Percentiles rank a stretch among this genome's conserved stretches.
Evolutionary conservation across 2,888 invertebrate genomes (phyloP).

Genomic region (Phortica okadai): DNA sequence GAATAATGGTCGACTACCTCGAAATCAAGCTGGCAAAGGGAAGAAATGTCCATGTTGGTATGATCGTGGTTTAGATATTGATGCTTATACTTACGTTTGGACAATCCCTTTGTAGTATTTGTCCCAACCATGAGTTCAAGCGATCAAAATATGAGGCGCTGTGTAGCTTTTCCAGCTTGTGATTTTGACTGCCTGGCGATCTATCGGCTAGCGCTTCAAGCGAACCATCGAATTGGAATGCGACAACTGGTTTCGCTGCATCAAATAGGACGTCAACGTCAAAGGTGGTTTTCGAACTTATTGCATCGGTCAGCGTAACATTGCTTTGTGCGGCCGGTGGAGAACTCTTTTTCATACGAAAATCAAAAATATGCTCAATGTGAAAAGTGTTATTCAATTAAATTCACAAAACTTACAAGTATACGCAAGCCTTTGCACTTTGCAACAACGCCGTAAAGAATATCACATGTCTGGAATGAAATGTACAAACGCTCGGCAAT

Average conservation of each 20-base stretch:
- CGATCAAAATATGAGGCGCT: slow-evolving; percentile 88
- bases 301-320: slow-evolving; percentile 80
- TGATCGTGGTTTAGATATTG: too few species aligned
- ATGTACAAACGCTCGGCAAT: slow-evolving; percentile 81
- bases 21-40: slow-evolving; percentile 81
- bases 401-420: slow-evolving; percentile 79
- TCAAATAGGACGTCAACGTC: slow-evolving; percentile 83
- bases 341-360: slow-evolving; percentile 80
- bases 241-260: slow-evolving; percentile 88
- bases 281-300: slow-evolving; percentile 76
- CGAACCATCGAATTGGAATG: slow-evolving; percentile 87
- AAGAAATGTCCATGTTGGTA: too few species aligned
- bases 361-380: not conserved
- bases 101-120: slow-evolving; percentile 90
- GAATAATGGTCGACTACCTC: slow-evolving; percentile 91
- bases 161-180: slow-evolving; percentile 73
- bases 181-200: slow-evolving; percentile 52
- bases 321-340: slow-evolving; percentile 86
- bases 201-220: slow-evolving; percentile 45
- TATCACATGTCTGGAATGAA: slow-evolving; percentile 82
- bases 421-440: slow-evolving; percentile 83
- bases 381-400: not conserved
- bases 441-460: slow-evolving; percentile 76
- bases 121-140: slow-evolving; percentile 93
- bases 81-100: slow-evolving; percentile 80